phyloP scores from a whole-genome alignment of 2,113 vertebrate genomes.

The Lipophrys pholis region DNA sequence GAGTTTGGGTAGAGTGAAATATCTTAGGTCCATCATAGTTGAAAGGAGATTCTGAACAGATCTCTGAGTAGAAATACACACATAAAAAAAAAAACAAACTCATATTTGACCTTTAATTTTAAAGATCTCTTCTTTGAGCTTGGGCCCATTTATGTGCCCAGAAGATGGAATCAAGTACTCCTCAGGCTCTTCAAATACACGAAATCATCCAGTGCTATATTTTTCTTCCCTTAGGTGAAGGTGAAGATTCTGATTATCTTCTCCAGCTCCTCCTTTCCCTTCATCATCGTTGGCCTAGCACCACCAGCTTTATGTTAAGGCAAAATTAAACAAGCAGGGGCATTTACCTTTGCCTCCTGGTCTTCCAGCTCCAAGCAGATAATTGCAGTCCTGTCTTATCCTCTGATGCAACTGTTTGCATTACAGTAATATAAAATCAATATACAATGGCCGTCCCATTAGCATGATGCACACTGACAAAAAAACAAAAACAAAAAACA shows the following conservation, averaged over 20 bases:
- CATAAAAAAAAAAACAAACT: background rate
- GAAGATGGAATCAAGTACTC: constrained; percentile 6
- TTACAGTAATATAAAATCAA: constrained; percentile 42
- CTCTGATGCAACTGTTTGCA: constrained; percentile 20
- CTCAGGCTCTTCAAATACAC: constrained; percentile 15
- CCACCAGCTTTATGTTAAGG: constrained; percentile 67
- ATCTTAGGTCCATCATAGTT: background rate
- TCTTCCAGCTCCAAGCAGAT: constrained; percentile 14
- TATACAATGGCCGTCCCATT: constrained; percentile 9
- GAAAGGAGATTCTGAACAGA: background rate
- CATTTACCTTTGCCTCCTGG: constrained; percentile 44
- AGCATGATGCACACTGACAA: constrained; percentile 27
- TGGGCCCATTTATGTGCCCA: background rate
- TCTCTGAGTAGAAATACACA: background rate
- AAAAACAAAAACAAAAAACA: constrained; percentile 22
- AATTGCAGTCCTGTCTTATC: constrained; percentile 8
- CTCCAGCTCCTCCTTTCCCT: background rate
- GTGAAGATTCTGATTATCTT: background rate
- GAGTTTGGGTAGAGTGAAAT: background rate
- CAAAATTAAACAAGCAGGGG: constrained; percentile 53
- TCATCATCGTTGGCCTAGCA: constrained; percentile 33
- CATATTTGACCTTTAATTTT: background rate
- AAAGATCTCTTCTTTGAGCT: background rate
- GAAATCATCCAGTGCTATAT: background rate
- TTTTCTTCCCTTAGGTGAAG: background rate